These are phyloP conservation scores for Linnaemya tessellans DNA, from an alignment of 2,888 invertebrate species.

Conservation along the genomic window DNA sequence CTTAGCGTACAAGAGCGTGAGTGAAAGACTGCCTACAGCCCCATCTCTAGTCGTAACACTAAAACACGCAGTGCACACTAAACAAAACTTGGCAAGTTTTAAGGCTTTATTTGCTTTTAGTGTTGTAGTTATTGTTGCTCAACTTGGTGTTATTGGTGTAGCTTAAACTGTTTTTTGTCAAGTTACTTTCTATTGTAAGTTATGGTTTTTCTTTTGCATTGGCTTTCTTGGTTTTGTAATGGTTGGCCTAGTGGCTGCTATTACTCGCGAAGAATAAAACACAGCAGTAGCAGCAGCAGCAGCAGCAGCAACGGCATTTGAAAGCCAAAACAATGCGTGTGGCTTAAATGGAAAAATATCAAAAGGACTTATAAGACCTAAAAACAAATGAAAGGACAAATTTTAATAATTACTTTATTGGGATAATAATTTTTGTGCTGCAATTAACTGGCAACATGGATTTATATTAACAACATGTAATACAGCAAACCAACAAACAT, in stretches of 20 bases:
- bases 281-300: background rate
- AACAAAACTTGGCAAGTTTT: constrained; percentile 57
- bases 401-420: constrained; percentile 75
- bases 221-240: constrained; percentile 38
- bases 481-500: background rate
- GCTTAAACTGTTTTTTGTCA: constrained; percentile 23
- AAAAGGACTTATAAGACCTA: constrained; percentile 30
- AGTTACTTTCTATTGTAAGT: constrained; percentile 55
- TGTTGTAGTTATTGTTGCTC: constrained; percentile 1
- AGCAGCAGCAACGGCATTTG: background rate
- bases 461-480: background rate
- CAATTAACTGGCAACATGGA: constrained; percentile 36
- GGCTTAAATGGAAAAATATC: constrained; percentile 23
- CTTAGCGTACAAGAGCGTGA: background rate
- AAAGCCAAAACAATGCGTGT: constrained; percentile 35
- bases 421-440: constrained; percentile 67
- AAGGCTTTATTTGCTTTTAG: constrained; percentile 61
- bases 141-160: constrained; percentile 35
- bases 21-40: background rate
- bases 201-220: constrained; percentile 51
- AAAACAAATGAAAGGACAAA: constrained; percentile 72
- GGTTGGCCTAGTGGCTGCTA: background rate
- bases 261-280: background rate
- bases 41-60: constrained; percentile 1
- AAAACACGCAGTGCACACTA: constrained; percentile 13